phyloP scores from a whole-genome alignment of 1,140 invertebrate species.

The Ceratosolen fusciceps region DNA sequence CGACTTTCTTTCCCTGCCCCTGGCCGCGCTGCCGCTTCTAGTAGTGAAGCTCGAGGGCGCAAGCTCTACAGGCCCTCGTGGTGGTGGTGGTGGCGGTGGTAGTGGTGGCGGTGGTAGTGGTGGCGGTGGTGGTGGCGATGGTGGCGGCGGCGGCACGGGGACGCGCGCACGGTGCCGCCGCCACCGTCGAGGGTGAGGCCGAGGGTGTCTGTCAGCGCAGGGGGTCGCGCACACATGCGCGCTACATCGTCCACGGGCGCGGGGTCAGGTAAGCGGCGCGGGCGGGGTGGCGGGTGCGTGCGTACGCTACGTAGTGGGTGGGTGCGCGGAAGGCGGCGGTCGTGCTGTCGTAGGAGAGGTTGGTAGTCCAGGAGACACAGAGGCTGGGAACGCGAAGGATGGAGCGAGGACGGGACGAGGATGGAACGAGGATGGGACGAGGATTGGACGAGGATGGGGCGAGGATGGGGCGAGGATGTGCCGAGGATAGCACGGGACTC shows the following conservation, averaged over 20 bases:
- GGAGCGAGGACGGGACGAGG: too few species aligned
- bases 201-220: constrained; percentile 2
- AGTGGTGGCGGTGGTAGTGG: background rate
- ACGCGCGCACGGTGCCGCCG: background rate
- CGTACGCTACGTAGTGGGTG: background rate
- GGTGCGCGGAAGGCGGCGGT: too few species aligned
- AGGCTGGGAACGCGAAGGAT: too few species aligned
- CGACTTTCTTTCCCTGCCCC: constrained; percentile 8
- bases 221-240: background rate
- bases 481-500: background rate
- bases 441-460: too few species aligned
- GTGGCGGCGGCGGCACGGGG: background rate
- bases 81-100: background rate
- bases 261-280: too few species aligned
- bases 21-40: background rate
- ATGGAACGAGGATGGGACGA: too few species aligned
- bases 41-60: constrained; percentile 21
- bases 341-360: too few species aligned
- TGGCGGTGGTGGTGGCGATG: background rate
- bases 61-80: constrained; percentile 31
- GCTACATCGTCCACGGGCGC: background rate
- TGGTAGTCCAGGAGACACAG: too few species aligned
- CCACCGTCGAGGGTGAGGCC: background rate
- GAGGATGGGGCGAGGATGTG: too few species aligned
- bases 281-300: background rate